phyloP scores from a whole-genome alignment of 2,113 vertebrate species.

The Tichodroma muraria region DNA sequence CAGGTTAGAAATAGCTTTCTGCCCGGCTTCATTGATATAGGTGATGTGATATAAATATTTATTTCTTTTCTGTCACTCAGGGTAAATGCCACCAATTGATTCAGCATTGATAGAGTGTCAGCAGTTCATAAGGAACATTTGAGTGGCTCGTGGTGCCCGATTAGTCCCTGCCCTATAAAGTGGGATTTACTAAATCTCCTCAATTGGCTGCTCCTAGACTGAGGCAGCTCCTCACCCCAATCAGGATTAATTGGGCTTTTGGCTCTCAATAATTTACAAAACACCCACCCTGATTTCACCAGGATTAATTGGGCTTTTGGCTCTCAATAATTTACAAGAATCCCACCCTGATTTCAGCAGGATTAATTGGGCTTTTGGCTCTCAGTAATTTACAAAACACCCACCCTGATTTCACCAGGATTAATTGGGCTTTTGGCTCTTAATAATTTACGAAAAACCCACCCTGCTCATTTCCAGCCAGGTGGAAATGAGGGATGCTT shows the following conservation, averaged over 20 bases:
- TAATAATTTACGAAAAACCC: constrained; percentile 59
- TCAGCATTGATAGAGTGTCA: constrained; percentile 78
- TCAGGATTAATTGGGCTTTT: neutral
- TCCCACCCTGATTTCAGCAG: neutral
- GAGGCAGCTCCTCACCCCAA: constrained; percentile 45
- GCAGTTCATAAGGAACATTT: constrained; percentile 78
- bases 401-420: no score
- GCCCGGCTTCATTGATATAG: constrained; percentile 89
- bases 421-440: neutral
- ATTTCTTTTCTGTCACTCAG: constrained; percentile 95
- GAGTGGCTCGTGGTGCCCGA: constrained; percentile 68
- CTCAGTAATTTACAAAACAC: neutral
- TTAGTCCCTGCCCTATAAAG: constrained; percentile 74
- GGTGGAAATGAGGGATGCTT: constrained; percentile 27
- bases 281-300: neutral
- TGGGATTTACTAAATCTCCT: constrained; percentile 80
- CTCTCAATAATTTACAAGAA: neutral
- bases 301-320: neutral
- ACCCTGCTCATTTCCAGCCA: constrained; percentile 1
- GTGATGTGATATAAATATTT: constrained; percentile 98
- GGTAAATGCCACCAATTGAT: constrained; percentile 85
- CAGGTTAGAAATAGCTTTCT: constrained; percentile 90
- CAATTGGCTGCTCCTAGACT: constrained; percentile 74
- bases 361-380: neutral
- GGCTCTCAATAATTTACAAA: neutral